A percentile compares a stretch with the other conserved stretches of the same genome.
Evolutionary conservation across 2,797 vertebrate genomes (phyloP).

Genomic region (Myotis findleyi): DNA sequence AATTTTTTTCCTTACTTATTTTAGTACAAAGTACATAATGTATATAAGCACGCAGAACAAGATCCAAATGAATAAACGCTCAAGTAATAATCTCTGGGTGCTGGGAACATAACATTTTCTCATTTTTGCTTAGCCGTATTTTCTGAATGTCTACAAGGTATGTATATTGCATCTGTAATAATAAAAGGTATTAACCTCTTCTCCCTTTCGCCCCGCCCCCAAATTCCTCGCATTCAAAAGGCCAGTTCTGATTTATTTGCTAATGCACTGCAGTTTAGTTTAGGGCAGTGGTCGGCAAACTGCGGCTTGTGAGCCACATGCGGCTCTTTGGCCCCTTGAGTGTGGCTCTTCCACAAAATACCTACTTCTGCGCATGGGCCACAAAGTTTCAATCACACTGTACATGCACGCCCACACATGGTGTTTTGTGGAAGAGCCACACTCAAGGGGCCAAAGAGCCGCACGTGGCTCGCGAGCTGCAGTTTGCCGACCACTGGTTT

Average conservation of each 20-base stretch:
- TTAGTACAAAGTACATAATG: neutral
- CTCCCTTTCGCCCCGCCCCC: neutral
- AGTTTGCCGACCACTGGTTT: neutral
- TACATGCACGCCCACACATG: too few species aligned
- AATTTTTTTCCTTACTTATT: conserved; percentile 55
- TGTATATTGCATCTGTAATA: neutral
- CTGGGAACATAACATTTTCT: neutral
- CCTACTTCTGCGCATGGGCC: too few species aligned
- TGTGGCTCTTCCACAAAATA: too few species aligned
- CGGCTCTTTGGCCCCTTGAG: too few species aligned
- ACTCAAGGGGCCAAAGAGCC: too few species aligned
- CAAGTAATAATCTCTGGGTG: neutral
- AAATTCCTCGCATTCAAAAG: neutral
- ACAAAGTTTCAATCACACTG: too few species aligned
- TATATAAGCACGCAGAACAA: conserved; percentile 34
- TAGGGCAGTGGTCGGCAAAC: neutral
- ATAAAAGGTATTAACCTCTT: neutral
- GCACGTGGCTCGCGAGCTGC: too few species aligned
- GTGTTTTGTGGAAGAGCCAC: too few species aligned
- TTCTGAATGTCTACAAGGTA: conserved; percentile 19
- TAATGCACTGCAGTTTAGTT: neutral
- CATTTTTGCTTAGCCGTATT: conserved; percentile 31
- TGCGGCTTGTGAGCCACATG: too few species aligned
- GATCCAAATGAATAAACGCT: neutral
- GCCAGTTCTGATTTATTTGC: neutral